Evolutionary conservation across 2,113 vertebrate genomes (phyloP), one percentile per base, ranked within the genome.

Genomic region (Pontoporia blainvillei): DNA sequence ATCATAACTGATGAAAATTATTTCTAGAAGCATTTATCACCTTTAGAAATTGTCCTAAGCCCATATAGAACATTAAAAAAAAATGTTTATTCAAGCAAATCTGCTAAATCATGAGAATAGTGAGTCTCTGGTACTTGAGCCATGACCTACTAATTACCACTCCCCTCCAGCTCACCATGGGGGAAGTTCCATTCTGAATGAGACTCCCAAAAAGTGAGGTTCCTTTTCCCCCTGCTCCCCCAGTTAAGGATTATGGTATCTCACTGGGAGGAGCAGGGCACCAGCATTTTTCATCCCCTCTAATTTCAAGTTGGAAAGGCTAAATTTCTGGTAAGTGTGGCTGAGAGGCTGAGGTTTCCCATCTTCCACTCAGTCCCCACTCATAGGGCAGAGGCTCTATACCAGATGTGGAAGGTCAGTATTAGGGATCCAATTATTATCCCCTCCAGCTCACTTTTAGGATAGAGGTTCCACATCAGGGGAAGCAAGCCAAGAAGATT

Each of bases 1-100:
- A 86, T 76, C 18, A 36, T 41, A 92, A 76, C 23, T 20, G 61
- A 82, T 86, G 36, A 71, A 95, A 94, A 86, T 59, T 57, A 54
- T 49, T 62, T 71, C 34, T 11, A 14, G 46, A 75, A 79, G 57
- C 41, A 89, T 36, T 44, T 29, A 52, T 91, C 64, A 39, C 76
- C n/a, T 86, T 84, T 52, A 92, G 79, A 96, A 91, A 89, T 78
- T 78, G 34, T 86, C 78, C 59, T 72, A 69, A 69, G 41, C 18
- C 21, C 14, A 66, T 18, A n/a, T 1, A 88, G 84, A 90, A 86
- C 84, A 85, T 31, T 27, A 5, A 69, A 92, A 72, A 81, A 52
- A 6, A 52, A 52, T 6, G 67, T 73, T 49, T 75, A 57, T 41
- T 83, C 62, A 73, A 93, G 18, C 84, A 75, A 88, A 84, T 66